Base-by-base conservation (phyloP, 2,888 invertebrate species). In the Bellardia bayeri region DNA sequence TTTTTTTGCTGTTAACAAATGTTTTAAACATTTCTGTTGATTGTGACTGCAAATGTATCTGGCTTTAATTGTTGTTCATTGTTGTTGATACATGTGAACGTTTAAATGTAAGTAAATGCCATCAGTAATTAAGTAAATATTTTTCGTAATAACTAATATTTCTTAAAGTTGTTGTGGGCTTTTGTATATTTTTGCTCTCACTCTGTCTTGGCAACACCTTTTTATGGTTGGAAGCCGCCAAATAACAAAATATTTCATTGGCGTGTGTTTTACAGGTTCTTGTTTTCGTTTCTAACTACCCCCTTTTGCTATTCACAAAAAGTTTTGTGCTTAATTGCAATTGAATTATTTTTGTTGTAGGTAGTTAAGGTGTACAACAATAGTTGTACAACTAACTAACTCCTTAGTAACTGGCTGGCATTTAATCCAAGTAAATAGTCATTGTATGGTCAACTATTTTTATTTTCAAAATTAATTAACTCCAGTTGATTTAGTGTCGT, bases 401-500 rank as follows among this genome's bases (percentile, higher is more conserved):
- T 58, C 23, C 23, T 23, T 23, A 23, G 54, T 42, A 40, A n/a
- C 40, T 58, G 68, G 14, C 61, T 61, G 68, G 8, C 61, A 82
- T 76, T 76, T 69, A 42, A 75, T 23, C 61, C 61, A 54, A 63
- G n/a, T 33, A 51, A 58, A 76, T 71, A 33, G 14, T 56, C 56
- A 54, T 68, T 75, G 68, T 61, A 69, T 84, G 72, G 66, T 68
- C 42, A 80, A 75, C 68, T 66, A 74, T 72, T 79, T 72, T 69
- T 85, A n/a, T 68, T 85, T 74, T 78, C 16, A 51, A 82, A 87
- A 87, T 79, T 85, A 85, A 87, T 87, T 85, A 87, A 87, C 63
- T 85, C 8, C 30, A 82, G 74, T 78, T 82, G 74, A 85, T 82
- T 85, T 78, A 78, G 37, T 69, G 37, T 40, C 11, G 16, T 66